Conservation (phyloP, 2,797 vertebrate genomes). For the Tolypeutes matacus region DNA sequence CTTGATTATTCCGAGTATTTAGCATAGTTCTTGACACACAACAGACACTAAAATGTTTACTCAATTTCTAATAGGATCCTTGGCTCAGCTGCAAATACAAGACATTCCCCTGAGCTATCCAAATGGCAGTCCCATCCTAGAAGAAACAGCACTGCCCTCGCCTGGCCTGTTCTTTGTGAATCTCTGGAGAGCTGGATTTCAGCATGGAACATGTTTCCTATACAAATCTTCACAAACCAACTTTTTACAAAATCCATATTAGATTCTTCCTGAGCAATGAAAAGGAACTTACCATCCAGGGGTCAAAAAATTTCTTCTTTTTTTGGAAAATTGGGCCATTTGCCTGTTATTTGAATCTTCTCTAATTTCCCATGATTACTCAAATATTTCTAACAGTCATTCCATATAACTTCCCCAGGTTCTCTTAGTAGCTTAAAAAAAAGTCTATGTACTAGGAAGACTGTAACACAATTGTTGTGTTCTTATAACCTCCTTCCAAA, state of each 20-base stretch:
- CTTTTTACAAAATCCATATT: background rate
- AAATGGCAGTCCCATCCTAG: background rate
- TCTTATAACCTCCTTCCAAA: background rate
- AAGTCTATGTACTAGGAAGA: background rate
- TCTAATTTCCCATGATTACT: background rate
- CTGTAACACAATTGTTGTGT: background rate
- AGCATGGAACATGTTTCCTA: background rate
- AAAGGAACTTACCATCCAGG: background rate
- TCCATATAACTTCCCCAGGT: background rate
- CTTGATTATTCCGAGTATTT: background rate
- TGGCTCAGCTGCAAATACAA: background rate
- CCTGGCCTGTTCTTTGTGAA: background rate
- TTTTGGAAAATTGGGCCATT: background rate
- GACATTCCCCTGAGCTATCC: background rate
- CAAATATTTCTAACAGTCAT: background rate
- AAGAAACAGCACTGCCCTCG: background rate
- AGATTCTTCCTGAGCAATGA: background rate
- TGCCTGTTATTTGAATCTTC: background rate
- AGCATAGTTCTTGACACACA: background rate
- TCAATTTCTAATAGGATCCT: background rate
- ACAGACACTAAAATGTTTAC: background rate
- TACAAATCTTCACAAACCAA: background rate
- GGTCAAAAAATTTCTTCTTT: background rate
- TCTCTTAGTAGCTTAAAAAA: background rate
- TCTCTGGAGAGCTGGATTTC: background rate